Base-by-base conservation (phyloP, 2,888 invertebrate species). In the Cotesia congregata region DNA sequence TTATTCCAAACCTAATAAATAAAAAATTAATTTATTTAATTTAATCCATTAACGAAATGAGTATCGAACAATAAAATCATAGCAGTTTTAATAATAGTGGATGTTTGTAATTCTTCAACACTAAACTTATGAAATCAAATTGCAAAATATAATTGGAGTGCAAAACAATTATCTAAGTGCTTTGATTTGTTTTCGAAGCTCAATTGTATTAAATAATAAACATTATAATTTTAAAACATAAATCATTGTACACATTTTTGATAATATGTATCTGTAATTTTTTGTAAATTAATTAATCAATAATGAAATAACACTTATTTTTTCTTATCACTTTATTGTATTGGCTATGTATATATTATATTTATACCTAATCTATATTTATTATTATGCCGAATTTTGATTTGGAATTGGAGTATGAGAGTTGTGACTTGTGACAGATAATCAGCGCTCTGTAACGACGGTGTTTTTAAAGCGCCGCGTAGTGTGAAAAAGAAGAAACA, bases 51-150 rank as follows among this genome's bases (percentile, higher is more conserved):
- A 7, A 38, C 17, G 6, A 9, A 62, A n/a, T 17, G 4, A 68
- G 40, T 67, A 74, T 67, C 65, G 61, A 40, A 62, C 40, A 38
- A 2, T 15, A 72, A 39, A 72, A 64, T 64, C 9, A 12, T 60
- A 59, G 6, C 38, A 15, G 60, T 50, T 70, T 59, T 70, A 41
- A 30, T 17, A 69, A 9, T 50, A n/a, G 41, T 41, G 50, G 12
- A 12, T 50, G 50, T 50, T 12, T 12, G 12, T 50, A 50, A 12
- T 50, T 12, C 4, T 50, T 50, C 50, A 50, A 50, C 50, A 12
- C 12, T 50, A 12, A 72, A 60, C 15, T 61, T 30, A 71, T 64
- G 41, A 4, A 65, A 64, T 64, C 39, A 50, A 65, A 50, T 59
- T 30, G 50, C 50, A 50, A 50, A 30, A 30, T 30, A 12, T 12